phyloP scores from a whole-genome alignment of 1,140 invertebrate genomes.

The Agrilus planipennis region DNA sequence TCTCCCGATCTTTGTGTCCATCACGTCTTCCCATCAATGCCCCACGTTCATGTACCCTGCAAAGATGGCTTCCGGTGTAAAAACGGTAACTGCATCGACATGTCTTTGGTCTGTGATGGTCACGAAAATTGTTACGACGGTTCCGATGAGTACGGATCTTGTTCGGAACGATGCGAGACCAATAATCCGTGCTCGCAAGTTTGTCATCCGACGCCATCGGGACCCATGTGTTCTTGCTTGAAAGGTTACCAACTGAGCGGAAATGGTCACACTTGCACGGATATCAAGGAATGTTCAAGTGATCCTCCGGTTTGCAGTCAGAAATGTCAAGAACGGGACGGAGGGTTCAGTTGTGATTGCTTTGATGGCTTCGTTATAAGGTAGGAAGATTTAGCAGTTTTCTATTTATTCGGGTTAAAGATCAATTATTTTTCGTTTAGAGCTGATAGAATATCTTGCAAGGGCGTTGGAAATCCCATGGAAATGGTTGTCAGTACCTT shows the following conservation, averaged over 20 bases:
- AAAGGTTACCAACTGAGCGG: slow-evolving; percentile 43
- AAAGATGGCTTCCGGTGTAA: slow-evolving; percentile 44
- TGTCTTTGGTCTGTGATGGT: slow-evolving; percentile 51
- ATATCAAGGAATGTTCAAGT: slow-evolving; percentile 57
- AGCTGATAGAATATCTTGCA: slow-evolving; percentile 56
- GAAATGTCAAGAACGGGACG: slow-evolving; percentile 33
- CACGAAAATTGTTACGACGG: slow-evolving; percentile 53
- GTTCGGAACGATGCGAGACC: slow-evolving; percentile 43
- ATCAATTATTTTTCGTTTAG: slow-evolving; percentile 32
- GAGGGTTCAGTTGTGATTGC: slow-evolving; percentile 56
- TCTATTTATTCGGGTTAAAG: neutral
- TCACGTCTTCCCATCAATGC: slow-evolving; percentile 26
- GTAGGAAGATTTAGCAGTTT: slow-evolving; percentile 24
- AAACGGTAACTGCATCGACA: slow-evolving; percentile 49
- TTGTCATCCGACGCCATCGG: slow-evolving; percentile 54
- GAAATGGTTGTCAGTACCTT: slow-evolving; percentile 38
- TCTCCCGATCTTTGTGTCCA: slow-evolving; percentile 32
- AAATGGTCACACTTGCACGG: slow-evolving; percentile 42
- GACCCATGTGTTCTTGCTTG: slow-evolving; percentile 57
- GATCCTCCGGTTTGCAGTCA: slow-evolving; percentile 36
- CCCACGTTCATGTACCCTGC: too few species aligned
- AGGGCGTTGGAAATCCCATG: slow-evolving; percentile 43
- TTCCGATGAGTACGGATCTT: slow-evolving; percentile 27
- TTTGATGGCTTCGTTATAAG: slow-evolving; percentile 57
- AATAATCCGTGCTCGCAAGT: slow-evolving; percentile 41